phyloP scores from a whole-genome alignment of 2,113 vertebrate species.

The Suricata suricatta region DNA sequence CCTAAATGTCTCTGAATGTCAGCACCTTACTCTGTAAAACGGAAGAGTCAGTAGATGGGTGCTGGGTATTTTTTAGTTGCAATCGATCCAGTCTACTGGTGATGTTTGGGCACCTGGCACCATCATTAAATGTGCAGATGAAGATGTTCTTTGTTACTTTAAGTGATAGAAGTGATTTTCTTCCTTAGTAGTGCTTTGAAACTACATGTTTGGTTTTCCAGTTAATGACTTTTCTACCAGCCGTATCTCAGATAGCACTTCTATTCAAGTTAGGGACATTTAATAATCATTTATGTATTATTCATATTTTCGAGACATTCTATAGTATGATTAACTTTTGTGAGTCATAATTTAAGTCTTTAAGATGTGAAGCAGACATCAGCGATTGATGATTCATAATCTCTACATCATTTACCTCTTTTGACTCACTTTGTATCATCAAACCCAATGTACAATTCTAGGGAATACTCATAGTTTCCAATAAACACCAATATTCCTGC shows the following conservation, averaged over 20 bases:
- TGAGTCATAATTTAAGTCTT: neutral
- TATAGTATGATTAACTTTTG: neutral
- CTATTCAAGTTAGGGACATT: neutral
- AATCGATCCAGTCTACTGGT: neutral
- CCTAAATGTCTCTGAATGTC: neutral
- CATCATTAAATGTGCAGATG: neutral
- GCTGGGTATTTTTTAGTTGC: neutral
- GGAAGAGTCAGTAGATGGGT: too few species aligned
- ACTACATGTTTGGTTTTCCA: neutral
- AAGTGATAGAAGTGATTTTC: neutral
- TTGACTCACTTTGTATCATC: neutral
- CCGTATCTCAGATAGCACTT: neutral
- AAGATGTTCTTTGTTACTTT: neutral
- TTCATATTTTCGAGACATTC: neutral
- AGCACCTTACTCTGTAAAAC: neutral
- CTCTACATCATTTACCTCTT: neutral
- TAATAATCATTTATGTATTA: neutral
- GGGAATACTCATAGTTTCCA: neutral
- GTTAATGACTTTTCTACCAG: neutral
- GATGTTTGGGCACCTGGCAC: neutral
- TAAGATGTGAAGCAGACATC: neutral
- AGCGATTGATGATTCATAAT: neutral
- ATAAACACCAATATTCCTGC: neutral
- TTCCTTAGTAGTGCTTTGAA: neutral
- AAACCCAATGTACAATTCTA: neutral